These are phyloP conservation scores for Zele albiditarsus DNA, from an alignment of 2,888 invertebrate species.

Conservation along the genomic window DNA sequence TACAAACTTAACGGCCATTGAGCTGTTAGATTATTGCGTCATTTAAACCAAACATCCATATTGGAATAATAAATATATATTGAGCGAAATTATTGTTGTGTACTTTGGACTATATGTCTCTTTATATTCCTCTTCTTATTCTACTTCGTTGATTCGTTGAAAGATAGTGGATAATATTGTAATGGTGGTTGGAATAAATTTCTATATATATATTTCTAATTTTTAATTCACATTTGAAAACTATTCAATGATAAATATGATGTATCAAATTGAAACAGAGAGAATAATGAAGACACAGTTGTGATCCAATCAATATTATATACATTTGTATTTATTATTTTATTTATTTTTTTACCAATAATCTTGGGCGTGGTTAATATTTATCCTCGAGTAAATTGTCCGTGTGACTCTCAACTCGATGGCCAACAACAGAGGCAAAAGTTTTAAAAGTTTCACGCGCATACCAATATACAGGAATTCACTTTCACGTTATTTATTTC, in stretches of 20 bases:
- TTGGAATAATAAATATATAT: slow-evolving; percentile 16
- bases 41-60: slow-evolving; percentile 1
- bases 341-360: background rate
- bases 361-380: slow-evolving; percentile 26
- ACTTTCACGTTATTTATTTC: slow-evolving; percentile 48
- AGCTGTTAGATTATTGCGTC: slow-evolving; percentile 15
- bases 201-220: no score
- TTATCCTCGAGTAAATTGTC: slow-evolving; percentile 25
- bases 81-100: background rate
- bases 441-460: slow-evolving; percentile 34
- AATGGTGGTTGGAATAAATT: no score
- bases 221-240: no score
- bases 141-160: no score
- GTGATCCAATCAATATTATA: no score
- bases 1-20: slow-evolving; percentile 18
- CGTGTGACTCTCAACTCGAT: slow-evolving; percentile 14
- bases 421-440: slow-evolving; percentile 5
- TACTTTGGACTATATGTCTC: background rate
- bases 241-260: background rate
- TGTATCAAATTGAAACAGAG: background rate
- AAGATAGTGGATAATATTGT: no score
- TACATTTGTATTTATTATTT: background rate
- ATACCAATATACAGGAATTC: slow-evolving; percentile 47
- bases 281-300: background rate
- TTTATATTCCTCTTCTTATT: background rate